phyloP scores from a whole-genome alignment of 2,888 invertebrate species.

The Diplazon laetatorius region DNA sequence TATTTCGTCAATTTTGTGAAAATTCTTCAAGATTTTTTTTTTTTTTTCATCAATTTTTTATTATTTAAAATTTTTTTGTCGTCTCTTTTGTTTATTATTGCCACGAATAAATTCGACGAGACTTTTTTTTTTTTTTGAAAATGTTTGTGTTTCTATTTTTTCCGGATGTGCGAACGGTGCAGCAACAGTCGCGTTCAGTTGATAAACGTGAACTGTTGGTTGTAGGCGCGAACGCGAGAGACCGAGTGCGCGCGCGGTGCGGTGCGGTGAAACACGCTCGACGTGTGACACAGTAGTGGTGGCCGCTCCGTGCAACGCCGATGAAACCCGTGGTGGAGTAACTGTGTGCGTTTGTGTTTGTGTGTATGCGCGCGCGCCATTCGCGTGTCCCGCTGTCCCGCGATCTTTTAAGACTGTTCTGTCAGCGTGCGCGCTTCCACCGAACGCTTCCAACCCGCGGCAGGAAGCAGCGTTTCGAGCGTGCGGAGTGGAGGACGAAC shows the following conservation, averaged over 20 bases:
- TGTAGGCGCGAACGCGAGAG: constrained; percentile 43
- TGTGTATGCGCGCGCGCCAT: constrained; percentile 16
- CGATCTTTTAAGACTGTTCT: constrained; percentile 45
- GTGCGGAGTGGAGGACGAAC: constrained; percentile 29
- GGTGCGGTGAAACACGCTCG: constrained; percentile 46
- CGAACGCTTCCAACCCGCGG: constrained; percentile 9
- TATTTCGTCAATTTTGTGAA: not conserved
- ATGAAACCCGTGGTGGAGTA: constrained; percentile 40
- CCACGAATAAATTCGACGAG: no score
- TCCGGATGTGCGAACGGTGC: constrained; percentile 22
- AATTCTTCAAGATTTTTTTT: not conserved
- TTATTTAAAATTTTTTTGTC: no score
- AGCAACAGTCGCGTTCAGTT: constrained; percentile 60
- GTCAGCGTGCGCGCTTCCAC: constrained; percentile 39
- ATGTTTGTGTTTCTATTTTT: no score
- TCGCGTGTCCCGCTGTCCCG: constrained; percentile 22
- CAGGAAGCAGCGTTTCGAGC: not conserved
- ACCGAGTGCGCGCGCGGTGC: constrained; percentile 53
- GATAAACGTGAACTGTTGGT: constrained; percentile 68
- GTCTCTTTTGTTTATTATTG: constrained; percentile 7
- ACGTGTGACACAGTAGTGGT: constrained; percentile 65
- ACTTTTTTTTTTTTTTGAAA: not conserved
- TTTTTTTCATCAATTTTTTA: not conserved
- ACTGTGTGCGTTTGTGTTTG: not conserved
- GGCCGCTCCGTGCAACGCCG: constrained; percentile 61